phyloP scores from a whole-genome alignment of 2,113 vertebrate genomes.

The Hirundichthys speculiger region DNA sequence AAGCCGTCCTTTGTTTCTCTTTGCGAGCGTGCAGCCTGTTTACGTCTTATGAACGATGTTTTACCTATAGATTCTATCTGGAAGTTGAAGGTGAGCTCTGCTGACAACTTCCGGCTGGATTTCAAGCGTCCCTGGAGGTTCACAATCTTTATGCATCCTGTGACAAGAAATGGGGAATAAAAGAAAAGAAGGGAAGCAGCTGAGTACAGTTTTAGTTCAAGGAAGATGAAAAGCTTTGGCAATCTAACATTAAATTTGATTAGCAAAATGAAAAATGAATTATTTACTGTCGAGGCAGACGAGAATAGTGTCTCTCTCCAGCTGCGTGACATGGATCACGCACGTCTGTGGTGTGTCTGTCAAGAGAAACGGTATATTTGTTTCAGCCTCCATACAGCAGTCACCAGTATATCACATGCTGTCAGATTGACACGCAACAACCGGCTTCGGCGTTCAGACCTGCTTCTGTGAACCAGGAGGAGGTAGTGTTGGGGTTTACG shows the following conservation, averaged over 20 bases:
- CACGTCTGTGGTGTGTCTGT: slow-evolving; percentile 93
- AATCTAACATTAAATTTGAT: not conserved
- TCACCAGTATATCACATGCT: not conserved
- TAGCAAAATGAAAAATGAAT: not conserved
- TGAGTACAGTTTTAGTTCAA: not conserved
- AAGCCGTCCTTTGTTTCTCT: too few relatives aligned
- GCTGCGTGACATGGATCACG: slow-evolving; percentile 94
- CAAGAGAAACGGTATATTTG: slow-evolving; percentile 41
- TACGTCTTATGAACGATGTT: not conserved
- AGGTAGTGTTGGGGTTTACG: slow-evolving; percentile 95
- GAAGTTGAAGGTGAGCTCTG: slow-evolving; percentile 97
- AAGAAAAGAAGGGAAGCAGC: not conserved
- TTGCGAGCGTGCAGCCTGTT: too few relatives aligned
- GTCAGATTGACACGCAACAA: not conserved
- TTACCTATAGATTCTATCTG: slow-evolving; percentile 96
- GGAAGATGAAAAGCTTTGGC: not conserved
- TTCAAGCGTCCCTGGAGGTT: slow-evolving; percentile 96
- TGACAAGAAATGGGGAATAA: not conserved
- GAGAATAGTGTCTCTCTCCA: slow-evolving; percentile 97
- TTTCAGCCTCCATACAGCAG: not conserved
- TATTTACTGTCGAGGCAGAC: slow-evolving; percentile 97
- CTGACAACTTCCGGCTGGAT: slow-evolving; percentile 95
- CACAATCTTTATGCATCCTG: slow-evolving; percentile 98
- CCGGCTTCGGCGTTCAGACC: slow-evolving; percentile 77
- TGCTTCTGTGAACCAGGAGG: slow-evolving; percentile 94